Evolutionary conservation across 2,797 vertebrate species (phyloP).

Genomic region (Dermochelys coriacea): DNA sequence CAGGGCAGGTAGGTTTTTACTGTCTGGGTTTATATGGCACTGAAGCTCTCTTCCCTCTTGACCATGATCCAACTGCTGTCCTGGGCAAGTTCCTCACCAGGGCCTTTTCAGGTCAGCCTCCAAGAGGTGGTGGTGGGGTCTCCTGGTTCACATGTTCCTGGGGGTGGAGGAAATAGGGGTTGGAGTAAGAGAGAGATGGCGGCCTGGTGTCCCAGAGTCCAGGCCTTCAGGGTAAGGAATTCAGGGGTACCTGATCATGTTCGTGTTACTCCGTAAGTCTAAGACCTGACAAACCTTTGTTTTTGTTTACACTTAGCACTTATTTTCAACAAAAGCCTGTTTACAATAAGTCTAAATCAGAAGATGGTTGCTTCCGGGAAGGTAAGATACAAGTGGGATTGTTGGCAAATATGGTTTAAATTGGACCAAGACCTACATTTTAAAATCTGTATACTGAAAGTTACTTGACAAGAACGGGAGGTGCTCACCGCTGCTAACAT

Average conservation of each 20-base stretch:
- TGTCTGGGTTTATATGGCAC: background rate
- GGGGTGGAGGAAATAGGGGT: background rate
- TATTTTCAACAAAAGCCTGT: background rate
- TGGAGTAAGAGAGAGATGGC: background rate
- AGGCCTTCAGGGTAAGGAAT: background rate
- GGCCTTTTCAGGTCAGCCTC: background rate
- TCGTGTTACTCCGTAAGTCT: background rate
- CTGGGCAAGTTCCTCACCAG: accelerated
- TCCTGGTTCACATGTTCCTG: background rate
- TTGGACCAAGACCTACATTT: background rate
- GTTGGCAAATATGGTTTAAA: constrained; percentile 13
- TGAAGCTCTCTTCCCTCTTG: background rate
- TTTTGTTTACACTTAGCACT: background rate
- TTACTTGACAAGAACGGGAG: background rate
- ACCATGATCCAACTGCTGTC: background rate
- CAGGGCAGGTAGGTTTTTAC: background rate
- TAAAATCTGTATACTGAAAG: background rate
- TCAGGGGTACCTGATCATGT: background rate
- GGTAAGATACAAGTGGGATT: background rate
- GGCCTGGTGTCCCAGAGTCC: background rate
- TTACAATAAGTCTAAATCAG: background rate
- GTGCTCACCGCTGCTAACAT: background rate
- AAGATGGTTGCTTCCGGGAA: background rate
- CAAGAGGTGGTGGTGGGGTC: background rate
- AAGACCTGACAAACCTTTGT: background rate